Percentiles rank a stretch among this genome's conserved stretches.
These are phyloP conservation scores for Unio delphinus DNA, from an alignment of 2,888 invertebrate genomes.

Conservation along the genomic window DNA sequence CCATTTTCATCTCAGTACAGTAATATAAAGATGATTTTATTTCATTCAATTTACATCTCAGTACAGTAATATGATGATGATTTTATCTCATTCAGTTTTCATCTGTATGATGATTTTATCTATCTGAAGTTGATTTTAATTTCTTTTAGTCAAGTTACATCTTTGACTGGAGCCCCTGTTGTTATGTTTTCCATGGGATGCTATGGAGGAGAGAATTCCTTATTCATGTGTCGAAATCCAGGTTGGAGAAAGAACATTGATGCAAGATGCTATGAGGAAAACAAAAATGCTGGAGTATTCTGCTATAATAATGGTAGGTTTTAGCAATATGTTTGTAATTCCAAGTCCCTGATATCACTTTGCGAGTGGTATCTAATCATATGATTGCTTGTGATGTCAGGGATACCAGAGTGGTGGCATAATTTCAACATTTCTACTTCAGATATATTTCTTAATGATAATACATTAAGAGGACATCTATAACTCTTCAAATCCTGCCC, in stretches of 20 bases:
- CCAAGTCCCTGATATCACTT: no score
- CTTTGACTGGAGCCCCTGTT: constrained; percentile 20
- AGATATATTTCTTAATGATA: no score
- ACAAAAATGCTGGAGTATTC: constrained; percentile 50
- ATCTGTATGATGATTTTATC: not conserved
- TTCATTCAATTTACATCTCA: no score
- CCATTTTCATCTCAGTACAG: no score
- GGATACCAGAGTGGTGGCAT: no score
- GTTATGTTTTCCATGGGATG: constrained; percentile 47
- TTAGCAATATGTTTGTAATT: not conserved
- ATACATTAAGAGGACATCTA: no score
- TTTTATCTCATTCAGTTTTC: not conserved
- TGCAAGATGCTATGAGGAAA: constrained; percentile 34
- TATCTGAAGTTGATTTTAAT: not conserved
- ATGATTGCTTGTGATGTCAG: not conserved
- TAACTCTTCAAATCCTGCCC: no score
- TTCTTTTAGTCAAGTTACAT: constrained; percentile 22
- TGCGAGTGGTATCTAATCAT: not conserved
- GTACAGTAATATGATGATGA: not conserved
- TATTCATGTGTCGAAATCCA: constrained; percentile 49
- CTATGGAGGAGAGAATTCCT: constrained; percentile 42
- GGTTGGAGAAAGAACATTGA: constrained; percentile 49
- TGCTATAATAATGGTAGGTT: constrained; percentile 50
- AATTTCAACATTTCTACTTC: no score
- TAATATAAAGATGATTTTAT: no score